These are phyloP conservation scores for Ophthalmolycus amberensis DNA, from an alignment of 2,113 vertebrate genomes.

Conservation along the genomic window DNA sequence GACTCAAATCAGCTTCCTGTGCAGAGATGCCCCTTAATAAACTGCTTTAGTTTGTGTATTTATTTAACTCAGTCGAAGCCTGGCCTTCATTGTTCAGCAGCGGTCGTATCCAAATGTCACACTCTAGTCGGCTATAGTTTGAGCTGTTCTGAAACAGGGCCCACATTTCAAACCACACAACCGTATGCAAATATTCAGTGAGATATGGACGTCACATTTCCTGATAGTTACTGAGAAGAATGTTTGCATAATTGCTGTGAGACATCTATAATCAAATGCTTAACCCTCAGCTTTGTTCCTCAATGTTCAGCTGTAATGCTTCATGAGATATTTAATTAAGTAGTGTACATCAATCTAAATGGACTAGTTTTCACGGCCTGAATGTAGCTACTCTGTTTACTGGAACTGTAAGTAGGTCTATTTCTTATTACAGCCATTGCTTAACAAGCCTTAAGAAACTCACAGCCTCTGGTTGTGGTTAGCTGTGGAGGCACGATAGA, in stretches of 20 bases:
- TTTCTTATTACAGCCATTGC: slow-evolving; percentile 33
- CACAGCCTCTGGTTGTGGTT: slow-evolving; percentile 36
- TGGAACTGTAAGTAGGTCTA: not conserved
- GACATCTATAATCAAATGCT: not conserved
- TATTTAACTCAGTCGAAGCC: slow-evolving; percentile 1
- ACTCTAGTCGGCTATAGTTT: not conserved
- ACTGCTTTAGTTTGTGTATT: slow-evolving; percentile 1
- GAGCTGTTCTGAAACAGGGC: slow-evolving; percentile 16
- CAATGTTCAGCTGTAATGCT: not conserved
- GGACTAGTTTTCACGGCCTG: not conserved
- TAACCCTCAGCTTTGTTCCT: not conserved
- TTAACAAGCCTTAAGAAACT: slow-evolving; percentile 53
- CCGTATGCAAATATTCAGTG: slow-evolving; percentile 51
- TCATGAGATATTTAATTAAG: slow-evolving; percentile 27
- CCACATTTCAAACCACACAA: slow-evolving; percentile 45
- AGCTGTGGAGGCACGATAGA: not conserved
- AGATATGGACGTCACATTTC: slow-evolving; percentile 44
- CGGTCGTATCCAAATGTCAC: not conserved
- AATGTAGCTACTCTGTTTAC: slow-evolving; percentile 1
- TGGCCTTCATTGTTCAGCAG: not conserved
- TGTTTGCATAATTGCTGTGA: slow-evolving; percentile 16
- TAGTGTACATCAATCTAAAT: slow-evolving; percentile 21
- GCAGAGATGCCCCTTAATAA: not conserved
- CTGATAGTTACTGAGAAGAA: slow-evolving; percentile 34
- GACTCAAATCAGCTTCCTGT: not conserved